phyloP scores from a whole-genome alignment of 2,888 invertebrate genomes.

The Octodonta nipae region DNA sequence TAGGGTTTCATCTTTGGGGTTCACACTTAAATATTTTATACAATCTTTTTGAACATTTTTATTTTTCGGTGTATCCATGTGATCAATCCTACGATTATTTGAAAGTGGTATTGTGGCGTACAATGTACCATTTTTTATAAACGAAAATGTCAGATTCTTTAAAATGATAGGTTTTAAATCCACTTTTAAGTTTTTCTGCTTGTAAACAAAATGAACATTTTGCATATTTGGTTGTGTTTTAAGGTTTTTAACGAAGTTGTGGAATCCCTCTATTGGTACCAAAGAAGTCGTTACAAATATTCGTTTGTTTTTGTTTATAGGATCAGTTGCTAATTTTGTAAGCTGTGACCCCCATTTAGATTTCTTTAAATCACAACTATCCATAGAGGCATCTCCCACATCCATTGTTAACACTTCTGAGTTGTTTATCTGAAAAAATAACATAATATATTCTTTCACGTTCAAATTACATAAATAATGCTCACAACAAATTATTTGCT shows the following conservation, averaged over 20 bases:
- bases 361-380: too few species aligned
- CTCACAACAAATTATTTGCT: too few species aligned
- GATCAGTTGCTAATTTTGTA: too few species aligned
- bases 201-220: slow-evolving; percentile 37
- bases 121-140: slow-evolving; percentile 45
- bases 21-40: slow-evolving; percentile 29
- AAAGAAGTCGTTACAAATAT: too few species aligned
- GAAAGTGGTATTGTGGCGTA: slow-evolving; percentile 24
- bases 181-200: slow-evolving; percentile 51
- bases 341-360: too few species aligned
- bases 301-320: too few species aligned
- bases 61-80: neutral
- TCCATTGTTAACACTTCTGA: too few species aligned
- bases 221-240: slow-evolving; percentile 19
- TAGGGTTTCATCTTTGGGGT: slow-evolving; percentile 29
- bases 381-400: too few species aligned
- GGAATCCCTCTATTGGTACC: slow-evolving; percentile 29
- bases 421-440: too few species aligned
- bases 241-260: slow-evolving; percentile 25
- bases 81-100: slow-evolving; percentile 14
- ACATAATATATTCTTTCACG: too few species aligned
- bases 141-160: slow-evolving; percentile 66
- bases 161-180: slow-evolving; percentile 49
- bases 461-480: too few species aligned
- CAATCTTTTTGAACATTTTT: too few species aligned